A percentile compares a stretch with the other conserved stretches of the same genome.
Conservation (phyloP, 2,797 vertebrate species). For the Brachyalestes nurse region DNA sequence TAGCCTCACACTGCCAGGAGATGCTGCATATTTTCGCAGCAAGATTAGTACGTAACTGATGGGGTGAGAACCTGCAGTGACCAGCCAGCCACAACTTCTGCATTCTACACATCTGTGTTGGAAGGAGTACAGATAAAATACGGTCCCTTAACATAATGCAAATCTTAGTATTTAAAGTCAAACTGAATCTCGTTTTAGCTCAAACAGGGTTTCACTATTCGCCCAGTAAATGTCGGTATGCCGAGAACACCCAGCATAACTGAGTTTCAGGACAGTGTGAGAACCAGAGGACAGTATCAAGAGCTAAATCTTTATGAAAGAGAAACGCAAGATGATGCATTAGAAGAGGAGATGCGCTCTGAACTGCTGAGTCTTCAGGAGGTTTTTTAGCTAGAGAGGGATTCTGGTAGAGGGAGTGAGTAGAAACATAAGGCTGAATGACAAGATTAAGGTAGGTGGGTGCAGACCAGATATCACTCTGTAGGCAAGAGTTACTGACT, state of each 20-base stretch:
- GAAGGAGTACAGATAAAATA: neutral
- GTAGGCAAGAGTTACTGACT: too few relatives aligned
- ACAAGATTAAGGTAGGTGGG: neutral
- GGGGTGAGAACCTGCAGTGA: neutral
- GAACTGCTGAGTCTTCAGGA: too few relatives aligned
- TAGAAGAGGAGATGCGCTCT: too few relatives aligned
- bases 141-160: neutral
- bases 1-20: slow-evolving; percentile 18
- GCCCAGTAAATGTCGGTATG: neutral
- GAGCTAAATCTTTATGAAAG: too few relatives aligned
- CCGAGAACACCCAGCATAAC: neutral
- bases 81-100: neutral
- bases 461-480: too few relatives aligned
- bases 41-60: neutral
- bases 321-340: too few relatives aligned
- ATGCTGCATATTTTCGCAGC: neutral
- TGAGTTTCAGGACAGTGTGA: neutral
- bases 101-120: neutral
- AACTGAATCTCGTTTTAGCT: neutral
- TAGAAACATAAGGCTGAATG: too few relatives aligned
- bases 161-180: neutral
- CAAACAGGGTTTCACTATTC: neutral
- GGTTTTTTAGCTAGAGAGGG: too few relatives aligned
- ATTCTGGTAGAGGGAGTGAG: too few relatives aligned
- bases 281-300: too few relatives aligned